Base-by-base conservation (phyloP, 1,140 invertebrate species). In the Nasonia longicornis region DNA sequence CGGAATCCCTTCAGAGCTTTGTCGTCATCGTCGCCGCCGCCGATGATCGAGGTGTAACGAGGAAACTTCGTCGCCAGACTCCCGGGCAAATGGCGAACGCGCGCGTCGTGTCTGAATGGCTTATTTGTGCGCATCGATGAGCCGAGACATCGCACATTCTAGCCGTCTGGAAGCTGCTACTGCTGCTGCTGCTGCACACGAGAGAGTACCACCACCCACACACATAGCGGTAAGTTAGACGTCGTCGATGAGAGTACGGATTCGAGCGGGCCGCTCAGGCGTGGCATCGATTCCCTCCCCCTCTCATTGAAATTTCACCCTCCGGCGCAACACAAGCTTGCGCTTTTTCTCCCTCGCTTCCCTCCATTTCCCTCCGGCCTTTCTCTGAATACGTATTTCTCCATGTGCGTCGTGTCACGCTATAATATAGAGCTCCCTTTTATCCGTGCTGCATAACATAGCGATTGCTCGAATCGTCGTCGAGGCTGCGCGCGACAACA, bases 241-340 rank as follows among this genome's bases (percentile, higher is more conserved):
- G 0, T 63, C 14, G 48, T 31, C 42, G 72, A 58, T 52, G 48
- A 74, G 64, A 52, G 72, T n/a, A 63, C 48, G 48, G 48, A 52
- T 74, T 52, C 45, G 48, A 35, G 72, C 11, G 26, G 64, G 14
- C 52, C 20, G 72, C 29, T 74, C 22, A 52, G 22, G n/a, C 42
- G 52, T 64, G 58, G 73, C 73, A 75, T 75, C 52, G 58, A 75
- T 63, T 75, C 72, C 45, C 22, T 31, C 66, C 12, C 64, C 66
- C 66, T 11, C 26, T 16, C 52, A 64, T 66, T 76, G 74, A 76
- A 76, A 76, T 66, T 76, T 66, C 74, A 76, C 20, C 58, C 74
- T 31, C 11, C 20, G 72, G 72, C 72, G 22, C 26, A 45, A 73
- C 45, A 48, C 42, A 73, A 67, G 73, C 73, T 58, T 58, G 52